These are phyloP conservation scores for Ivindomyrus marchei DNA, from an alignment of 2,113 vertebrate species.

Conservation along the genomic window DNA sequence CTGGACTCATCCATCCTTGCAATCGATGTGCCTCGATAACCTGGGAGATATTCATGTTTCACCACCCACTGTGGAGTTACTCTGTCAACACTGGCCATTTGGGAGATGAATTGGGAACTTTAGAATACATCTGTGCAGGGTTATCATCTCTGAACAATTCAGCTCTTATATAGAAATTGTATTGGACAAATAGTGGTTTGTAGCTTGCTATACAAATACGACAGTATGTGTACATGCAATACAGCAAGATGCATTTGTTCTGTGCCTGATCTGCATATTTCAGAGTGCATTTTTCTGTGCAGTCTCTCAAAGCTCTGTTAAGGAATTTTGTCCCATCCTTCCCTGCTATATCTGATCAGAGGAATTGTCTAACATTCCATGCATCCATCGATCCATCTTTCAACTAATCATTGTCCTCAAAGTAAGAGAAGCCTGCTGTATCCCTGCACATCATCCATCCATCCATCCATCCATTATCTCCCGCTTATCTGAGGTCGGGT, in stretches of 20 bases:
- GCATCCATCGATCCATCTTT: background rate
- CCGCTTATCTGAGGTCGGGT: too few species aligned
- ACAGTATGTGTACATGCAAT: background rate
- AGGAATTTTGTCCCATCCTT: background rate
- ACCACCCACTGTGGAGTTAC: background rate
- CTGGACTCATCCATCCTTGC: slow-evolving; percentile 43
- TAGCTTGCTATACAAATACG: background rate
- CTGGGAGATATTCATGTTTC: slow-evolving; percentile 16
- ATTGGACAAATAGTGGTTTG: background rate
- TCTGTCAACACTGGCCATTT: background rate
- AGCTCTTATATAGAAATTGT: background rate
- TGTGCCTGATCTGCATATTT: background rate
- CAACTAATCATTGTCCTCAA: background rate
- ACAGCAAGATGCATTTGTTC: background rate
- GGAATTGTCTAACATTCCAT: background rate
- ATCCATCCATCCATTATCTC: too few species aligned
- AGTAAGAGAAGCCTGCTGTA: background rate
- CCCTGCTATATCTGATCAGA: background rate
- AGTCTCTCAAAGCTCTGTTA: background rate
- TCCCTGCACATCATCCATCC: background rate
- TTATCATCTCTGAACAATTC: background rate
- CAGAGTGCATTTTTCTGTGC: background rate
- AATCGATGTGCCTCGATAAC: slow-evolving; percentile 23
- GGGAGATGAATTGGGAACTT: background rate
- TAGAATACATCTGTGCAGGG: background rate